A percentile compares a stretch with the other conserved stretches of the same genome.
phyloP scores from a whole-genome alignment of 1,140 invertebrate species.

The Eumaeus atala region DNA sequence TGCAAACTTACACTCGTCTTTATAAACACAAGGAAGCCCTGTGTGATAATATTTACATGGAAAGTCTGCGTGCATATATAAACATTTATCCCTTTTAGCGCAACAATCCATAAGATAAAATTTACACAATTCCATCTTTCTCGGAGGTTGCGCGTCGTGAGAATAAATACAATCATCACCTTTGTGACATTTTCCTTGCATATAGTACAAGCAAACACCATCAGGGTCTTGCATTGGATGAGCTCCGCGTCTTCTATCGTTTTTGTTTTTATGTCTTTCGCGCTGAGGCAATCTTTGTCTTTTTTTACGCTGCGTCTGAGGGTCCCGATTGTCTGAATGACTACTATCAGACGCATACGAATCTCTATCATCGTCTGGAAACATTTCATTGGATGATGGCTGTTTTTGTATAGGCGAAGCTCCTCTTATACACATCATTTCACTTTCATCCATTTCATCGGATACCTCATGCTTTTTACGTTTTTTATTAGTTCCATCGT shows the following conservation, averaged over 20 bases:
- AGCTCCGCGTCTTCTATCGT: constrained; percentile 49
- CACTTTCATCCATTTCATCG: constrained; percentile 82
- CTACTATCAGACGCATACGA: constrained; percentile 75
- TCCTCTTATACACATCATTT: constrained; percentile 85
- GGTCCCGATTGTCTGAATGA: constrained; percentile 58
- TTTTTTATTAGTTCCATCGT: constrained; percentile 58
- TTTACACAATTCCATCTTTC: constrained; percentile 96
- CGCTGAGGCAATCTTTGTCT: constrained; percentile 58
- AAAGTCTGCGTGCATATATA: constrained; percentile 97
- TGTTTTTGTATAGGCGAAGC: constrained; percentile 76
- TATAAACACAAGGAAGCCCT: constrained; percentile 88
- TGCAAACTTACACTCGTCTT: constrained; percentile 92
- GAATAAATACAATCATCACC: constrained; percentile 85
- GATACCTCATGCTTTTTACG: constrained; percentile 74
- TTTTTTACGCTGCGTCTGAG: constrained; percentile 45
- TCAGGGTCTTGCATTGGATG: constrained; percentile 78
- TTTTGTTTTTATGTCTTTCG: constrained; percentile 61
- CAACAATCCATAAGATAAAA: constrained; percentile 97
- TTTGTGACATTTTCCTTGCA: constrained; percentile 92
- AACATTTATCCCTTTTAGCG: constrained; percentile 95
- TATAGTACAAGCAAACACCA: constrained; percentile 84
- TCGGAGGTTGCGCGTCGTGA: constrained; percentile 86
- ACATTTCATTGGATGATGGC: constrained; percentile 37
- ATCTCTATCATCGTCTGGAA: constrained; percentile 64
- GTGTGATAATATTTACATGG: constrained; percentile 98